Conservation (phyloP, 1,140 invertebrate species). For the Calephelis nemesis region DNA sequence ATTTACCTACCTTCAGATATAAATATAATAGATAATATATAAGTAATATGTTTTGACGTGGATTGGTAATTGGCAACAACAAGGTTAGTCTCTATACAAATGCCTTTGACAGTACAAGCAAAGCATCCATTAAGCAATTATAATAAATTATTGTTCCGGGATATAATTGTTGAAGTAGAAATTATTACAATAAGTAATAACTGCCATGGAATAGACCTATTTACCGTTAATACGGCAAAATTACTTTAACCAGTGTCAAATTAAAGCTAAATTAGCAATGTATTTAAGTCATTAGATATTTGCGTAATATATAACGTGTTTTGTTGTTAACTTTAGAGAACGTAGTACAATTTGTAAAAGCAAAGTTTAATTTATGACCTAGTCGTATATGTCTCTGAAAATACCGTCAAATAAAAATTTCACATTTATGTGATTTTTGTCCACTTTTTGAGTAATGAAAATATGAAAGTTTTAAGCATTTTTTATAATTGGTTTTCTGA, state of each 20-base stretch:
- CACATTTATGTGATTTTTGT: no score
- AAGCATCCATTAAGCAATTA: slow-evolving; percentile 71
- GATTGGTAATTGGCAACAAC: slow-evolving; percentile 48
- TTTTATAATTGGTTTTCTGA: no score
- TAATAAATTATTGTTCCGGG: slow-evolving; percentile 57
- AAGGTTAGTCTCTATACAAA: slow-evolving; percentile 44
- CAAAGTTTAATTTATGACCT: no score
- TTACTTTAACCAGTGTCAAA: slow-evolving; percentile 39
- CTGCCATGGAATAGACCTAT: slow-evolving; percentile 46
- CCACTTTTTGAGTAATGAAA: no score
- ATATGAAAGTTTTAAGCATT: no score
- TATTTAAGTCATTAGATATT: not conserved
- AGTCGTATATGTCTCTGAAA: no score
- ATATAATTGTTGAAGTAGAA: slow-evolving; percentile 54
- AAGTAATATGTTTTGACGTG: slow-evolving; percentile 43
- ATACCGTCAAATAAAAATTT: no score
- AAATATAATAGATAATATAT: slow-evolving; percentile 24
- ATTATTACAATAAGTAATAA: slow-evolving; percentile 43
- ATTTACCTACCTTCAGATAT: not conserved
- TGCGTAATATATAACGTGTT: not conserved
- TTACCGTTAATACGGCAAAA: slow-evolving; percentile 46
- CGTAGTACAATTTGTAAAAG: no score
- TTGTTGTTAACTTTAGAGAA: not conserved
- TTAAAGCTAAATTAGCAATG: slow-evolving; percentile 1
- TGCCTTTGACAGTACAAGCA: slow-evolving; percentile 46